Evolutionary conservation across 2,888 invertebrate genomes (phyloP), one percentile per base, ranked within the genome.

Genomic region (Trachelus iudaicus): DNA sequence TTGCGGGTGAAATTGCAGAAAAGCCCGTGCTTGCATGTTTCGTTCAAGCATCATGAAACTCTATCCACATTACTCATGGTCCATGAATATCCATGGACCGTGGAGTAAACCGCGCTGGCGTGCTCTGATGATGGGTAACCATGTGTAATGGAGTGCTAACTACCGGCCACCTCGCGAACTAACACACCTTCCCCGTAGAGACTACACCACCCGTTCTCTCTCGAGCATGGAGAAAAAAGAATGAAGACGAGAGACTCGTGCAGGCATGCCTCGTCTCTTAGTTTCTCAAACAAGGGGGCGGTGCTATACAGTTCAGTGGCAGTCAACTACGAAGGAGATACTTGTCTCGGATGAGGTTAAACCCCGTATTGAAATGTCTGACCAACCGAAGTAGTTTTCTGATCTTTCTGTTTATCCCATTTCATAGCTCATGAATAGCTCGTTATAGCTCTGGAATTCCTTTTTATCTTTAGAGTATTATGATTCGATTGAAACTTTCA

Each of bases 121-220:
- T 86, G 85, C 86, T 84, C 84, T 90, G 90, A 90, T 90, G 90
- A 90, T 89, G 88, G 89, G 89, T 88, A 88, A 90, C 88, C 88
- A 87, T 88, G 86, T 89, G 89, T 90, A 90, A 90, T 90, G 87
- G 89, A 88, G 90, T 90, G 90, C 87, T 90, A 90, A 90, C 90
- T 90, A 87, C 87, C 84, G 88, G 84, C 89, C 88, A 89, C 88
- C 87, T 89, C 85, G 86, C 85, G 85, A 85, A 86, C 84, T 83
- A 85, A 83, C 86, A 84, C 80, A 80, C 56, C 75, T 37, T 75
- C 69, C 68, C 68, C 75, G 56, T 30, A 30, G 75, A 75, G 75
- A 37, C 75, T 75, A 40, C 75, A 34, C 34, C 37, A 30, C 75
- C 68, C 75, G 31, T 31, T 31, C 75, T 31, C 68, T 74, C 37